phyloP scores from a whole-genome alignment of 2,113 vertebrate genomes.

The Rhineura floridana region DNA sequence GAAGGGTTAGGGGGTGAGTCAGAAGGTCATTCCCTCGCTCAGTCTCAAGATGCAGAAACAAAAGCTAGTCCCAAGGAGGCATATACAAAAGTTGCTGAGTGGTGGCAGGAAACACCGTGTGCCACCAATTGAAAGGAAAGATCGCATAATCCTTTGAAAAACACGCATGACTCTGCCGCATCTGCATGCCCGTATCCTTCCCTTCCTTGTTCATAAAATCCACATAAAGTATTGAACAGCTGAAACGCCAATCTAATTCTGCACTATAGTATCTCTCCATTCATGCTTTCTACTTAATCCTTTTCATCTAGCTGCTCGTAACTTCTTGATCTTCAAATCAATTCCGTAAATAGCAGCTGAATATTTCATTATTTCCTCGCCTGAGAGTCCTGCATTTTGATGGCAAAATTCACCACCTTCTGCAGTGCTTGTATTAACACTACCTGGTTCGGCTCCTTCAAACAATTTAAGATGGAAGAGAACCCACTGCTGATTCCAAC shows the following conservation, averaged over 20 bases:
- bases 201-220: constrained; percentile 57
- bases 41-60: background rate
- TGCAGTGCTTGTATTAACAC: constrained; percentile 58
- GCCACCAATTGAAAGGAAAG: background rate
- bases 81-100: background rate
- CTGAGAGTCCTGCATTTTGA: constrained; percentile 69
- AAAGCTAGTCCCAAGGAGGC: background rate
- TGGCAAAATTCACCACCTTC: constrained; percentile 60
- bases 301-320: constrained; percentile 70
- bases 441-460: constrained; percentile 59
- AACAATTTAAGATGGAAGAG: constrained; percentile 40
- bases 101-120: too few species aligned
- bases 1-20: background rate
- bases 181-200: background rate
- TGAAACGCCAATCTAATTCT: constrained; percentile 71
- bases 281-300: constrained; percentile 71
- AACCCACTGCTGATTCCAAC: background rate
- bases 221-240: constrained; percentile 71
- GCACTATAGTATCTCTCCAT: constrained; percentile 70
- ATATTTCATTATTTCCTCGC: constrained; percentile 67
- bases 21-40: background rate
- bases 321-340: constrained; percentile 71
- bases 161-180: background rate
- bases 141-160: background rate
- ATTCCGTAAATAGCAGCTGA: constrained; percentile 70